Evolutionary conservation across 2,888 invertebrate species (phyloP), one percentile per base, ranked within the genome.

Genomic region (Leptinotarsa tumamoca): DNA sequence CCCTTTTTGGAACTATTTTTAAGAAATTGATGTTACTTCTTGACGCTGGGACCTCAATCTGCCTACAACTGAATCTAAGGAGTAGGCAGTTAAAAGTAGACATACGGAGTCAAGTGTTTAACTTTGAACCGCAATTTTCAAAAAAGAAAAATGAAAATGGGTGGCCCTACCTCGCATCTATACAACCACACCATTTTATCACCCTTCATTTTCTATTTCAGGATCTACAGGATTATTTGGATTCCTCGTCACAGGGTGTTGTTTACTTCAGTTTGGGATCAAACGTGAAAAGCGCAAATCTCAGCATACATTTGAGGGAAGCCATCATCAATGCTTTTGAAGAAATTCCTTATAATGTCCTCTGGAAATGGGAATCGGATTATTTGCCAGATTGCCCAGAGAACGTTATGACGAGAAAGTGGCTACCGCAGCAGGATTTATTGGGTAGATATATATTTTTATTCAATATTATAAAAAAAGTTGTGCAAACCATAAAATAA

Each of bases 391-490:
- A 84, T 54, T 82, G 86, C 80, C 87, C 88, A 7, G 73, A 83
- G 50, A 88, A 89, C 80, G 85, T 90, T 3, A 85, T 87, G 75
- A 84, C 87, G 14, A 82, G 81, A 51, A 89, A 89, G 79, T 90
- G 90, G 90, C 82, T 89, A 23, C 89, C 90, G 0, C 90, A 90
- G 81, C 87, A 88, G 76, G 89, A 88, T 78, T 81, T 90, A 75
- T 82, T 90, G 72, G 87, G 89, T 89, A 85, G n/a, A 56, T 68
- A 69, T n/a, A 21, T 50, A 33, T 27, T 43, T 27, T 49, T 1
- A 33, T 33, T 33, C 7, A 0, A 5, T 27, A 27, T 4, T 27
- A 4, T 4, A 27, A 4, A 4, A 7, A 7, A 33, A 33, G 7
- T 33, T 33, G 7, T 33, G 7, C 1, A 33, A 33, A 33, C 7